These are phyloP conservation scores for Phortica magna DNA, from an alignment of 2,888 invertebrate genomes.

Conservation along the genomic window DNA sequence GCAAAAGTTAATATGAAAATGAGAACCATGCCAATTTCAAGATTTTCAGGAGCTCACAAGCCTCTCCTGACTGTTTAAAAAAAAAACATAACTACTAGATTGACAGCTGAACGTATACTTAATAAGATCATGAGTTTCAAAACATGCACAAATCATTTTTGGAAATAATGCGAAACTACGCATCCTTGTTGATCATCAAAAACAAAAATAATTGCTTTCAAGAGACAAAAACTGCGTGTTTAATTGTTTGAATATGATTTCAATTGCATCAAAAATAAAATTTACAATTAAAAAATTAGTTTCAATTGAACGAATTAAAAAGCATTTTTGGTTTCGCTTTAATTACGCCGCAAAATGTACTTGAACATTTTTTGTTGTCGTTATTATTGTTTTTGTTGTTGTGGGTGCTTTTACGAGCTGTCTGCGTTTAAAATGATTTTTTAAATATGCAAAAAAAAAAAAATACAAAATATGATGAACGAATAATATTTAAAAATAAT, in stretches of 20 bases:
- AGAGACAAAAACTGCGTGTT: not conserved
- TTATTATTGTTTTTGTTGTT: not conserved
- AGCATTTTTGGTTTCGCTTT: constrained; percentile 52
- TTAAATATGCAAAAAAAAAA: not conserved
- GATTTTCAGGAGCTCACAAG: no score
- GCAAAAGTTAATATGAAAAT: no score
- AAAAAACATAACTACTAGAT: no score
- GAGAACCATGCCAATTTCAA: no score
- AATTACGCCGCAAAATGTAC: constrained; percentile 64
- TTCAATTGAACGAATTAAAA: constrained; percentile 45
- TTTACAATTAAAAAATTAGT: not conserved
- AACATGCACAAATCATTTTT: no score
- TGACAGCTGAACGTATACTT: no score
- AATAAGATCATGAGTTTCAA: no score
- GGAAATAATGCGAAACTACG: no score
- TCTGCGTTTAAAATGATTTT: not conserved
- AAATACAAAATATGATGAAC: not conserved
- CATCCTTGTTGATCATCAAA: no score
- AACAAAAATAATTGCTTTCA: not conserved
- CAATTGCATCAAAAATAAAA: constrained; percentile 14
- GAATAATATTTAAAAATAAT: not conserved
- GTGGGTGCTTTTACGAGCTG: not conserved
- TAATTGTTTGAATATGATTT: constrained; percentile 23
- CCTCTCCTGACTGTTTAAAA: no score
- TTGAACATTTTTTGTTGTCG: constrained; percentile 56